Evolutionary conservation across 1,140 invertebrate genomes (phyloP).

Genomic region (Belonocnema kinseyi): DNA sequence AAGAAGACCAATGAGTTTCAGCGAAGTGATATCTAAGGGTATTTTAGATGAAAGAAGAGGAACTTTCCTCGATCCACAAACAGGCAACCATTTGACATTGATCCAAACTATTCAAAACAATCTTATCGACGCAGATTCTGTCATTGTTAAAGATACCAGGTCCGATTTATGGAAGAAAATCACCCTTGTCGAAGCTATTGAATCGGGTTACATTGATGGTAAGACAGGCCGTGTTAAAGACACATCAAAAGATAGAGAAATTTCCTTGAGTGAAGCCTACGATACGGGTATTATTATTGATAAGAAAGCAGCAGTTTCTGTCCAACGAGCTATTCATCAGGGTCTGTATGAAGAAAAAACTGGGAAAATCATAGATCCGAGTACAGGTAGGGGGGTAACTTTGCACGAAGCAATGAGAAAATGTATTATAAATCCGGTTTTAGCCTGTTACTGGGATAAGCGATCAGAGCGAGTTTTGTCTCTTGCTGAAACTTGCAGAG

Average conservation of each 20-base stretch:
- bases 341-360: conserved; percentile 88
- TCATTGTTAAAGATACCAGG: conserved; percentile 88
- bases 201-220: conserved; percentile 84
- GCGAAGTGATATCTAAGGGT: conserved; percentile 89
- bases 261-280: conserved; percentile 88
- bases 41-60: conserved; percentile 86
- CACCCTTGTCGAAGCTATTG: conserved; percentile 84
- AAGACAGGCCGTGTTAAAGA: conserved; percentile 84
- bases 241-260: conserved; percentile 79
- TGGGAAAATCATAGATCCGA: conserved; percentile 89
- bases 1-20: conserved; percentile 87
- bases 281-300: conserved; percentile 88
- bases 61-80: conserved; percentile 87
- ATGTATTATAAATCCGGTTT: conserved; percentile 85
- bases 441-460: conserved; percentile 88
- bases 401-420: conserved; percentile 89
- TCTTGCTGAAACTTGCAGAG: conserved; percentile 86
- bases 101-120: conserved; percentile 84
- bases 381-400: conserved; percentile 84
- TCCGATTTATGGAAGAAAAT: conserved; percentile 85
- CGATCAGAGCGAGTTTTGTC: conserved; percentile 82
- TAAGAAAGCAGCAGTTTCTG: conserved; percentile 86
- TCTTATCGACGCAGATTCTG: conserved; percentile 88
- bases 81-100: conserved; percentile 84
- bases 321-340: conserved; percentile 91